phyloP scores from a whole-genome alignment of 2,797 vertebrate genomes.

The Gymnodraco acuticeps region DNA sequence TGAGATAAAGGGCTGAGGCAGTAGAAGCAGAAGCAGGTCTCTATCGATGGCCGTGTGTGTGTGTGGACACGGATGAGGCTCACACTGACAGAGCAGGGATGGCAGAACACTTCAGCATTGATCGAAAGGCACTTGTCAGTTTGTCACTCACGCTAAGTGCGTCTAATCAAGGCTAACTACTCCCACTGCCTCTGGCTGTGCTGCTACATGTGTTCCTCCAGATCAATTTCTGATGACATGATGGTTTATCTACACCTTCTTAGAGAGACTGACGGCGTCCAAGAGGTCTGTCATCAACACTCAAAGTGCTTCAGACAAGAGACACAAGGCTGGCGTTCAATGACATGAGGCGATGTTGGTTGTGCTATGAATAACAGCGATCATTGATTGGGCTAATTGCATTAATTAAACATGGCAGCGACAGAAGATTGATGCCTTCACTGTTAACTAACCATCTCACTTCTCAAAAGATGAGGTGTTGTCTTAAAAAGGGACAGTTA shows the following conservation, averaged over 20 bases:
- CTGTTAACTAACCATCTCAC: constrained; percentile 37
- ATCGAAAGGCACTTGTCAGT: constrained; percentile 74
- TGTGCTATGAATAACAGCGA: constrained; percentile 35
- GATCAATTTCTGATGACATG: constrained; percentile 76
- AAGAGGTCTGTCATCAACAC: constrained; percentile 44
- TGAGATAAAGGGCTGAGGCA: constrained; percentile 51
- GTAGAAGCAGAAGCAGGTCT: constrained; percentile 39
- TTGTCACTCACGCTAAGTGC: constrained; percentile 81
- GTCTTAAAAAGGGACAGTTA: constrained; percentile 22
- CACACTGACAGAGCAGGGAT: constrained; percentile 58
- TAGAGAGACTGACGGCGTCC: constrained; percentile 53
- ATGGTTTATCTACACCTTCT: constrained; percentile 70
- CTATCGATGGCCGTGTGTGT: constrained; percentile 52
- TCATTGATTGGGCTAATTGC: constrained; percentile 50
- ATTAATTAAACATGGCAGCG: constrained; percentile 57
- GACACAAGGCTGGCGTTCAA: constrained; percentile 35
- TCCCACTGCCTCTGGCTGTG: constrained; percentile 58
- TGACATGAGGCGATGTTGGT: constrained; percentile 24
- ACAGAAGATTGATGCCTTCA: constrained; percentile 41
- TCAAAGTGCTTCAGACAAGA: constrained; percentile 48
- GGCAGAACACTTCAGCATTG: constrained; percentile 64
- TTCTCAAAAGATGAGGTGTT: constrained; percentile 20
- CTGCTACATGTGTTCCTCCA: constrained; percentile 45
- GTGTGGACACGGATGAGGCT: constrained; percentile 69
- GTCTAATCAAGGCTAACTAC: constrained; percentile 80